Evolutionary conservation across 2,888 invertebrate species (phyloP).

Genomic region (Mesorhabditis spiculigera): DNA sequence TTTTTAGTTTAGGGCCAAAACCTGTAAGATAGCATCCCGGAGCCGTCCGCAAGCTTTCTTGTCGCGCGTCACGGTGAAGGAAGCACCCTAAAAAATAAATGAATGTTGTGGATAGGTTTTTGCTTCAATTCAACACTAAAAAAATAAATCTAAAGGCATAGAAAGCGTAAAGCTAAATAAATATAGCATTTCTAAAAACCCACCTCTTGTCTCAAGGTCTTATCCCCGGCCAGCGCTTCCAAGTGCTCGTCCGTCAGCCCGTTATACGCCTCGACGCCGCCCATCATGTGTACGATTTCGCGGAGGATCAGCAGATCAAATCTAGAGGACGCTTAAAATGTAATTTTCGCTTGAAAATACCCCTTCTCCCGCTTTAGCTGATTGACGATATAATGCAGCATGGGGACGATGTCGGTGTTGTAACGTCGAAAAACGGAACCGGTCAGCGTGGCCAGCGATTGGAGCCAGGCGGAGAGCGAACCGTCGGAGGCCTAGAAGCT

Average conservation of each 20-base stretch:
- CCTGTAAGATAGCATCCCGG: slow-evolving; percentile 88
- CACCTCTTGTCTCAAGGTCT: slow-evolving; percentile 87
- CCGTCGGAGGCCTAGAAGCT: slow-evolving; percentile 75
- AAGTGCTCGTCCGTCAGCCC: slow-evolving; percentile 93
- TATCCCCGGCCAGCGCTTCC: slow-evolving; percentile 94
- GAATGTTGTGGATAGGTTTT: neutral
- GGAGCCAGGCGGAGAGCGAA: slow-evolving; percentile 71
- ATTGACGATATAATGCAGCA: slow-evolving; percentile 94
- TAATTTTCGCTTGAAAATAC: slow-evolving; percentile 61
- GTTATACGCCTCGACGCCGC: slow-evolving; percentile 92
- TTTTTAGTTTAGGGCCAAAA: neutral
- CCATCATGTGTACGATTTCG: slow-evolving; percentile 98
- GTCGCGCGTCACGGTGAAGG: slow-evolving; percentile 92
- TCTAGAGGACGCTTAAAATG: slow-evolving; percentile 67
- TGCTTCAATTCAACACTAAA: too few relatives aligned
- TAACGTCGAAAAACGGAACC: slow-evolving; percentile 88
- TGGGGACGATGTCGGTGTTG: slow-evolving; percentile 86
- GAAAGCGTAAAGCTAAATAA: too few relatives aligned
- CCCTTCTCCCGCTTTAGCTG: slow-evolving; percentile 92
- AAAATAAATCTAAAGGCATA: too few relatives aligned
- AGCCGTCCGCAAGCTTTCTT: slow-evolving; percentile 88
- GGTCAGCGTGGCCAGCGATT: slow-evolving; percentile 85
- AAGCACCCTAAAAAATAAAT: slow-evolving; percentile 76
- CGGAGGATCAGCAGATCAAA: slow-evolving; percentile 79
- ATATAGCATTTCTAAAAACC: neutral